Base-by-base conservation (phyloP, 2,888 invertebrate genomes). In the Elaeidobius kamerunicus region DNA sequence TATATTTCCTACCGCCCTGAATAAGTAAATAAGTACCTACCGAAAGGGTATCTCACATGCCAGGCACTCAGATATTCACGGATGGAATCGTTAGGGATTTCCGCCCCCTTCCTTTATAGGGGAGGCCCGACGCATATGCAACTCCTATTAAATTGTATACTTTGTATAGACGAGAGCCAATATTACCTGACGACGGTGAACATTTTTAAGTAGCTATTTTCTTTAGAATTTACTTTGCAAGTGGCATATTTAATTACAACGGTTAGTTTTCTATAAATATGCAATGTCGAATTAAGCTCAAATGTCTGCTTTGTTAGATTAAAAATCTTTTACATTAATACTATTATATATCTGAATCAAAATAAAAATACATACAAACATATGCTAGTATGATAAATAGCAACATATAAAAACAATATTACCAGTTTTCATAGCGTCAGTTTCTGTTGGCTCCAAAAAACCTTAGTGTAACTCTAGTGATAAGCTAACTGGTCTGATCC, bases 401-500 rank as follows among this genome's bases (percentile, higher is more conserved):
- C n/a, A n/a, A n/a, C n/a, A n/a, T n/a, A n/a, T n/a, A n/a, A n/a
- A n/a, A n/a, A n/a, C n/a, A n/a, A n/a, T 46, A 23, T 36, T 45
- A 9, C 12, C 19, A 4, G 28, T 27, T 12, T 44, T 34, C 18
- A 20, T 18, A 34, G 12, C 11, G 18, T 9, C 15, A 23, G 14
- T 11, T 19, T 23, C 30, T 30, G 12, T 30, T 30, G 30, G 30
- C 30, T 30, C 30, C 30, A 11, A 34, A 32, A 19, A 44, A 44
- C n/a, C 34, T 44, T 34, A 32, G 19, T 39, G 36, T 45, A 45
- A 14, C 23, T n/a, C n/a, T 49, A 41, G 32, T 30, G 5, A 20
- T 40, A 44, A 52, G 39, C 34, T 23, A 16, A 19, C 28, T 52
- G 58, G 58, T 58, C 58, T 58, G 58, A 58, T 58, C 58, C 58